Evolutionary conservation across 2,888 invertebrate species (phyloP), one percentile per base, ranked within the genome.

Genomic region (Antheraea yamamai): DNA sequence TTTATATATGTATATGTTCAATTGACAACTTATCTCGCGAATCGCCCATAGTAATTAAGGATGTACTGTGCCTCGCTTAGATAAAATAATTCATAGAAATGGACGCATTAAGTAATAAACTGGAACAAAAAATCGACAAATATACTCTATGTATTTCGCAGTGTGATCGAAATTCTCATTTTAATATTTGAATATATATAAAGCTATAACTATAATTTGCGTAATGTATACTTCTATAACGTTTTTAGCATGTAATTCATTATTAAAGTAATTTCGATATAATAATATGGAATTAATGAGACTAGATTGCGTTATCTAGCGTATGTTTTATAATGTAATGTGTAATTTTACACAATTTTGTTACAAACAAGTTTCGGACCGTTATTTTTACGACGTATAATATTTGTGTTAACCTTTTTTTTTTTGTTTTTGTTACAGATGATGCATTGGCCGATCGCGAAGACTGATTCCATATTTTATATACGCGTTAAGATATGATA

Each of bases 391-490:
- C 77, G 76, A 76, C 68, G 73, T 82, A 80, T 81, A 80, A 84
- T 81, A 80, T 85, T 80, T 77, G 78, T 68, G 75, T 77, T 76
- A 75, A 73, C 81, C 85, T 83, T 88, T 81, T 47, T 81, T n/a
- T 83, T 92, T 14, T 30, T 16, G 16, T 66, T 26, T 10, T 64
- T 93, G 92, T 94, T 92, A 26, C 92, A 94, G 94, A 92, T 92
- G 88, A 82, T 87, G 84, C 84, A 83, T 85, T 88, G 89, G 91
- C 91, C 90, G 90, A 89, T 86, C 81, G 81, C 81, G 87, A 94
- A 95, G 94, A 94, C 94, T 94, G 94, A 94, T 91, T 88, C 88
- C 84, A 84, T 87, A 89, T 87, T 85, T 87, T 88, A 82, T 84
- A 87, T 87, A 85, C 85, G 86, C 85, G 87, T 84, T 88, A 91